phyloP scores from a whole-genome alignment of 2,113 vertebrate species.

The Catharus minimus region DNA sequence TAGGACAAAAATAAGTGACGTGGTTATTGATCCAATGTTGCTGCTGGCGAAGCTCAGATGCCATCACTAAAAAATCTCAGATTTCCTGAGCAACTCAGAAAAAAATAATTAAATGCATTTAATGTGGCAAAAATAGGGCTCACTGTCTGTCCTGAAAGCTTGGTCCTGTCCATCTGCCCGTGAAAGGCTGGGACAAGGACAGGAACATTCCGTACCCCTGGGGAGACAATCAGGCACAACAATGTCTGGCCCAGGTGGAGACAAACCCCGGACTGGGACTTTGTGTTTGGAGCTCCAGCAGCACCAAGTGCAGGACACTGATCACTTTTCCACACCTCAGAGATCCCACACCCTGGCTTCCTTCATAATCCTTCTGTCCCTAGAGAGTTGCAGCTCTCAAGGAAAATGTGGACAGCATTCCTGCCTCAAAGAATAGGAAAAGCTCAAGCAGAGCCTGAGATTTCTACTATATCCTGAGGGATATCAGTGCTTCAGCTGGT shows the following conservation, averaged over 20 bases:
- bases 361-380: not conserved
- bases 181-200: not conserved
- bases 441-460: not conserved
- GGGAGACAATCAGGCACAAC: not conserved
- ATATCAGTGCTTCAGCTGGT: not conserved
- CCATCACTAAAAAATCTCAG: not conserved
- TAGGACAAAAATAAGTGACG: not conserved
- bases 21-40: not conserved
- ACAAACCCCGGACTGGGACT: not conserved
- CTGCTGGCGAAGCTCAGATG: not conserved
- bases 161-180: not conserved
- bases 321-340: slow-evolving; percentile 6
- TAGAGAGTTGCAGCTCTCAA: not conserved
- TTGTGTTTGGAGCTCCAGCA: not conserved
- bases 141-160: not conserved
- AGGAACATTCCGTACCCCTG: not conserved
- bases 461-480: not conserved
- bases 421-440: not conserved
- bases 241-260: not conserved
- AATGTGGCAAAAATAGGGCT: not conserved
- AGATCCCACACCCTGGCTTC: slow-evolving; percentile 31
- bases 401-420: not conserved
- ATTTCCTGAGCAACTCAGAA: not conserved
- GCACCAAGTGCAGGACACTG: not conserved
- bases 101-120: not conserved